phyloP scores from a whole-genome alignment of 92 coral and sea anemone species.

The Palythoa grandis region DNA sequence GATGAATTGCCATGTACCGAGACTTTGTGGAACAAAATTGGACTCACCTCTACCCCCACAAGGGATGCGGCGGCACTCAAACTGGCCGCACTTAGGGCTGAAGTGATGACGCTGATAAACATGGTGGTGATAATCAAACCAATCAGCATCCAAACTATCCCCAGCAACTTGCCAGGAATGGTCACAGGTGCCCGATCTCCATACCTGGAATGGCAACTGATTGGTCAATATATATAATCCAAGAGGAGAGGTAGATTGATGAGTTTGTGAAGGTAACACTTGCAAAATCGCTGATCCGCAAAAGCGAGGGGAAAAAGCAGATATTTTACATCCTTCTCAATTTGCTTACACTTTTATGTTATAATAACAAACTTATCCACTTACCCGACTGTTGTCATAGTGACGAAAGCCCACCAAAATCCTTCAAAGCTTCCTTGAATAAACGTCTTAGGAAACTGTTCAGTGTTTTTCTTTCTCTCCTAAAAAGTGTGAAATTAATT shows the following conservation, averaged over 20 bases:
- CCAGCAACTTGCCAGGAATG: conserved; percentile 80
- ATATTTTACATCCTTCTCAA: too few species aligned
- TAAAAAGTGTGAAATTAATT: conserved; percentile 18
- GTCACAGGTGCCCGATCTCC: conserved; percentile 91
- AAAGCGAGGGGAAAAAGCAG: too few species aligned
- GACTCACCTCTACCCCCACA: conserved; percentile 74
- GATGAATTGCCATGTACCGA: neutral
- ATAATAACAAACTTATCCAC: conserved; percentile 11
- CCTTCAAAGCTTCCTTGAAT: conserved; percentile 81
- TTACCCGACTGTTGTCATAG: conserved; percentile 96
- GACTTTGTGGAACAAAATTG: neutral
- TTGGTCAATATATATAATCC: too few species aligned
- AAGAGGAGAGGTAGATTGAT: too few species aligned
- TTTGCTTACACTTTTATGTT: neutral
- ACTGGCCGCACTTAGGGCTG: conserved; percentile 79
- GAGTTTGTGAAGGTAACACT: too few species aligned
- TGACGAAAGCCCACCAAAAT: conserved; percentile 94
- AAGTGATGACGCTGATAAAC: conserved; percentile 89
- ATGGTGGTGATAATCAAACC: conserved; percentile 90
- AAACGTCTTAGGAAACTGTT: conserved; percentile 74
- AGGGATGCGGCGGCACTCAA: conserved; percentile 66
- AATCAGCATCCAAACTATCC: conserved; percentile 85
- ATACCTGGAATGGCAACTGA: conserved; percentile 54
- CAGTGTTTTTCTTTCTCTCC: conserved; percentile 73
- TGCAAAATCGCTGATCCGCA: too few species aligned